A percentile compares a stretch with the other conserved stretches of the same genome.
These are phyloP conservation scores for Enoplosus armatus DNA, from an alignment of 2,797 vertebrate species.

Conservation along the genomic window DNA sequence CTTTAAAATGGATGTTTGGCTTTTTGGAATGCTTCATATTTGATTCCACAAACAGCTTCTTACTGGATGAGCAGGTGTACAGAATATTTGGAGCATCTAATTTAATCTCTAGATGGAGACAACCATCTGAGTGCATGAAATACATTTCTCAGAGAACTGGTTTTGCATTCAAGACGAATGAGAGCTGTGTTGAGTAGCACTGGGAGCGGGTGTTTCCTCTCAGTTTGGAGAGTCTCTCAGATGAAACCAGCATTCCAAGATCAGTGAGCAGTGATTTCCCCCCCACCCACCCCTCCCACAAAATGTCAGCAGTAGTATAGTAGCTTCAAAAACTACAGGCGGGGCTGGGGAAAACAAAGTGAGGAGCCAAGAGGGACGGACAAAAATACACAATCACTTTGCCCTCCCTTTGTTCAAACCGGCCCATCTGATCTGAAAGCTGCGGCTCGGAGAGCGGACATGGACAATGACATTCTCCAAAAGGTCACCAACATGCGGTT, in stretches of 20 bases:
- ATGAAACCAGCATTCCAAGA: too few species aligned
- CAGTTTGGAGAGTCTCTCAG: too few species aligned
- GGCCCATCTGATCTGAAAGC: conserved; percentile 25
- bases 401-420: conserved; percentile 27
- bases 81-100: neutral
- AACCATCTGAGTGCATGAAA: neutral
- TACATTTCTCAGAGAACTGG: neutral
- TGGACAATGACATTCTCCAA: conserved; percentile 64
- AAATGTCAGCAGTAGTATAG: conserved; percentile 13
- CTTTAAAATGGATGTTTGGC: neutral
- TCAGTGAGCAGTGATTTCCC: too few species aligned
- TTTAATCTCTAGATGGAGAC: neutral
- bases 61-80: neutral
- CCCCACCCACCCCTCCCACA: too few species aligned
- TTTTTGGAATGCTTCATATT: neutral
- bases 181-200: neutral
- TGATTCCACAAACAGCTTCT: neutral
- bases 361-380: neutral
- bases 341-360: neutral
- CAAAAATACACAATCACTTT: neutral
- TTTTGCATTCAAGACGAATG: neutral
- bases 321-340: conserved; percentile 3
- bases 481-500: conserved; percentile 72
- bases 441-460: conserved; percentile 7
- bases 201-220: too few species aligned